Base-by-base conservation (phyloP, 2,797 vertebrate genomes). In the Buphagus erythrorhynchus region DNA sequence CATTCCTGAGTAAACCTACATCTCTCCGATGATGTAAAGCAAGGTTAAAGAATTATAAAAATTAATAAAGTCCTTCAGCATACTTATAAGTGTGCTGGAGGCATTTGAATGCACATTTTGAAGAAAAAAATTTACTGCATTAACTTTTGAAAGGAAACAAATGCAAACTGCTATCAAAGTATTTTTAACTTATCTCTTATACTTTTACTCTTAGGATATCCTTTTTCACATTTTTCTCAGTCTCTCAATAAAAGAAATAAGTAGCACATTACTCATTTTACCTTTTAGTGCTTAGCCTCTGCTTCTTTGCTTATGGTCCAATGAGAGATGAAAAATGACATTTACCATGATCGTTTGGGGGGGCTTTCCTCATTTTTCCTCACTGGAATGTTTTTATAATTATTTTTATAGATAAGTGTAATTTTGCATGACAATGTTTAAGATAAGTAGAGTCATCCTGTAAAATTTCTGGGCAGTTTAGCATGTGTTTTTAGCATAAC, bases 21-120 rank as follows among this genome's bases (percentile, higher is more conserved):
- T 73, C 59, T 76, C 86, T 79, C 18, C 11, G 45, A 77, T 43
- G 35, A 89, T 80, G 49, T 58, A 82, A 85, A 95, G 25, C 59
- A 92, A 96, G 55, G 78, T 85, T 87, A 92, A 87, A 93, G 35
- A 85, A 85, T 42, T 63, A 57, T 82, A 68, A 87, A 80, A 61
- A 67, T 77, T 86, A 95, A 86, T 72, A 16, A 94, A 92, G 26
- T 86, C 69, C 66, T 93, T 54, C 51, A 38, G 33, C 17, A 42
- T 18, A 45, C 8, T 46, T 51, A 29, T 52, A 51, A 89, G 49
- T 26, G 33, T 71, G 38, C 45, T 87, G 49, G 46, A 74, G 33
- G n/a, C 45, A 65, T 67, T 89, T 2, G 1, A 83, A 85, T 0
- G 2, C 19, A 46, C 31, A 25, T 71, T 67, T 72, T 28, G 28